phyloP scores from a whole-genome alignment of 2,797 vertebrate genomes.

The Microctenopoma lineatum region DNA sequence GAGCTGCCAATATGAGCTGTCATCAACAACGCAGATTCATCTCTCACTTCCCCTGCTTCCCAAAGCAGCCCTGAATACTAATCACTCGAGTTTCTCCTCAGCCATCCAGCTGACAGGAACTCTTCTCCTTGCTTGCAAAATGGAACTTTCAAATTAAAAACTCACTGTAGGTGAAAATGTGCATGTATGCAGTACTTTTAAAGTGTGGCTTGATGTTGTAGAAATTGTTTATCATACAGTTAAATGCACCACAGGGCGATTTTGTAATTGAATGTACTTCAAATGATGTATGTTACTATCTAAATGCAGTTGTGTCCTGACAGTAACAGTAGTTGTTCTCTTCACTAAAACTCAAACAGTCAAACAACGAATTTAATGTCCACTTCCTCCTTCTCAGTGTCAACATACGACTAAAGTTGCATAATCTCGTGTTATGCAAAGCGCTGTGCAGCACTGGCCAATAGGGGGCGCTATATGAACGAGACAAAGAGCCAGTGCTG shows the following conservation, averaged over 20 bases:
- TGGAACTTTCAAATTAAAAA: too few relatives aligned
- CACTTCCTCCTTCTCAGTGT: neutral
- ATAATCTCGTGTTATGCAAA: slow-evolving; percentile 31
- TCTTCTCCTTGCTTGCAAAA: neutral
- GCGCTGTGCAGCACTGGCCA: neutral
- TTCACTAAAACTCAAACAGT: neutral
- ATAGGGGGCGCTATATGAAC: slow-evolving; percentile 40
- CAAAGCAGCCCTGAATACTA: neutral
- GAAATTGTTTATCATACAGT: too few relatives aligned
- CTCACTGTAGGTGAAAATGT: too few relatives aligned
- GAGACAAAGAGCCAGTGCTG: neutral
- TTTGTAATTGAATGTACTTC: neutral
- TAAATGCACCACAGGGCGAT: too few relatives aligned
- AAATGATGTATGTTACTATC: neutral
- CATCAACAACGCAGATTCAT: neutral
- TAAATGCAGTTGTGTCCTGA: neutral
- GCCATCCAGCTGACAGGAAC: neutral
- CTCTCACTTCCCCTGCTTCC: neutral
- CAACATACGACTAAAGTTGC: slow-evolving; percentile 1
- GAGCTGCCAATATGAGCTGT: neutral
- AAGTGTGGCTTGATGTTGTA: neutral
- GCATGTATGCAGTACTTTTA: too few relatives aligned
- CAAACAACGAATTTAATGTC: neutral
- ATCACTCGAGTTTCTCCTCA: neutral
- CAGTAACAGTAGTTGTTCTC: neutral